A percentile compares a stretch with the other conserved stretches of the same genome.
Conservation (phyloP, 2,888 invertebrate genomes). For the Diaphora mendica region DNA sequence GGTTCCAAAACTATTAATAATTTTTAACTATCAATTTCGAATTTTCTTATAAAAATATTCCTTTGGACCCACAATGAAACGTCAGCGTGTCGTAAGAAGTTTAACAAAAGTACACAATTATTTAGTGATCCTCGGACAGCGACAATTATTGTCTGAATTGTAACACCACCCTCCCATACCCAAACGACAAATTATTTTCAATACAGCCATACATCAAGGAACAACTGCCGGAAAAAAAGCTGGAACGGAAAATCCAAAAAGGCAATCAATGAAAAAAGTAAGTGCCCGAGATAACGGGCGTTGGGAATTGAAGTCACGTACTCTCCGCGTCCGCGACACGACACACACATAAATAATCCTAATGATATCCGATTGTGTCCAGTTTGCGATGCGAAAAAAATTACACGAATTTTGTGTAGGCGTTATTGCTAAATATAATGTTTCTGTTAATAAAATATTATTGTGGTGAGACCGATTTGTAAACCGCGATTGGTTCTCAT, state of each 20-base stretch:
- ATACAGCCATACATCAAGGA: conserved; percentile 47
- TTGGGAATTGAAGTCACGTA: conserved; percentile 72
- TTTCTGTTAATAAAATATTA: conserved; percentile 52
- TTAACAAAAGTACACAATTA: conserved; percentile 34
- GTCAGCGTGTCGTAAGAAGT: too few relatives aligned
- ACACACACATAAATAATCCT: conserved; percentile 80
- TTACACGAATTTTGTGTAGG: conserved; percentile 38
- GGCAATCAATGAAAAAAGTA: conserved; percentile 61
- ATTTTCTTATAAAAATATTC: too few relatives aligned
- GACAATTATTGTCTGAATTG: conserved; percentile 44
- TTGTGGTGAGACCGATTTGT: conserved; percentile 44
- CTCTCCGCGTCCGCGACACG: conserved; percentile 70
- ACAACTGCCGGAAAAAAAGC: conserved; percentile 38
- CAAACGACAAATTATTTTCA: conserved; percentile 46
- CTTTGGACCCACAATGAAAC: too few relatives aligned
- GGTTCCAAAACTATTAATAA: too few relatives aligned
- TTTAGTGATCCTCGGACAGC: conserved; percentile 29
- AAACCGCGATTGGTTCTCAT: conserved; percentile 40
- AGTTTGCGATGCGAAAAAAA: conserved; percentile 60
- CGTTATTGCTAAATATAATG: conserved; percentile 50
- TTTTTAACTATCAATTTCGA: too few relatives aligned
- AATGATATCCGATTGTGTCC: conserved; percentile 81
- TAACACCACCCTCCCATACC: conserved; percentile 25
- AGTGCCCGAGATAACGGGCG: conserved; percentile 61
- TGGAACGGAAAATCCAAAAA: conserved; percentile 51